A percentile compares a stretch with the other conserved stretches of the same genome.
These are phyloP conservation scores for Silvanus unidentatus DNA, from an alignment of 2,888 invertebrate genomes.

Conservation along the genomic window DNA sequence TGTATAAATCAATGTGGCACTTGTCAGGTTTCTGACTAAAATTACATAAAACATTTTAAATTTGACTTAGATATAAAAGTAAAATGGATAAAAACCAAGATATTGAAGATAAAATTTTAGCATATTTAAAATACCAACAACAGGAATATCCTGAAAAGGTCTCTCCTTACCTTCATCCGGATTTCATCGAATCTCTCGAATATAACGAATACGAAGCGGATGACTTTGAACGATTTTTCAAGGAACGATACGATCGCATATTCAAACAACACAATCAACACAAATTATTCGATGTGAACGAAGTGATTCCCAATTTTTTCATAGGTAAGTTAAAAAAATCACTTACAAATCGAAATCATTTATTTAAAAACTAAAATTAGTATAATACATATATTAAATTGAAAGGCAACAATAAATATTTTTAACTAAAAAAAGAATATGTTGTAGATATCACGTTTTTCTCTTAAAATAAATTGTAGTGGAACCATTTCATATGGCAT, in stretches of 20 bases:
- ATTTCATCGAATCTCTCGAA: no score
- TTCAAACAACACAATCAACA: slow-evolving; percentile 33
- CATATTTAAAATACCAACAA: no score
- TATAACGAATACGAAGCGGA: slow-evolving; percentile 1
- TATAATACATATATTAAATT: no score
- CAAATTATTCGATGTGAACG: slow-evolving; percentile 29
- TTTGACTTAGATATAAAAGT: no score
- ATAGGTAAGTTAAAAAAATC: slow-evolving; percentile 28
- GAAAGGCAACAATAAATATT: slow-evolving; percentile 15
- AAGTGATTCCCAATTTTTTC: slow-evolving; percentile 31
- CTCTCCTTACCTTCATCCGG: no score
- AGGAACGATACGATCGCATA: slow-evolving; percentile 29
- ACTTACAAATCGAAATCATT: not conserved
- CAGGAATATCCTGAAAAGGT: no score
- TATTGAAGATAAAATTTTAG: no score
- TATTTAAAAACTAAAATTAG: not conserved
- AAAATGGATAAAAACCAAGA: no score
- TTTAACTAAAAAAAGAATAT: slow-evolving; percentile 9
- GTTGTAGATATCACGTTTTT: slow-evolving; percentile 18
- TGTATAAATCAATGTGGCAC: no score
- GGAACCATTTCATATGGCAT: not conserved
- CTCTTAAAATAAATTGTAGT: slow-evolving; percentile 1
- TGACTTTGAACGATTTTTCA: slow-evolving; percentile 24
- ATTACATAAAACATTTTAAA: no score
- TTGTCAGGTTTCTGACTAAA: no score